Evolutionary conservation across 2,797 vertebrate genomes (phyloP).

Genomic region (Iguana delicatissima): DNA sequence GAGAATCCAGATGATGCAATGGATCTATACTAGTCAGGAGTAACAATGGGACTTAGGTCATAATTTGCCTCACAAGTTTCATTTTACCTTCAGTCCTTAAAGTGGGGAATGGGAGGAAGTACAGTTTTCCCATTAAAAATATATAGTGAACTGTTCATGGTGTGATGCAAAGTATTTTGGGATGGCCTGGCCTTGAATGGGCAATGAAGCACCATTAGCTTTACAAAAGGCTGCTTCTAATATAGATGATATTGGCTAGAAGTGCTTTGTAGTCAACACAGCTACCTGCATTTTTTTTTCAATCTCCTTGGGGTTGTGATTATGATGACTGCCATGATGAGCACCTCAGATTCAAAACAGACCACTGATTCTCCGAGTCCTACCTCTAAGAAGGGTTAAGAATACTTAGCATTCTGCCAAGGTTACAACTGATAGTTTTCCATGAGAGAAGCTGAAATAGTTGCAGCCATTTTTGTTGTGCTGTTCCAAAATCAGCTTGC

Average conservation of each 20-base stretch:
- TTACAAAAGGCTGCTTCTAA: neutral
- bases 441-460: too few relatives aligned
- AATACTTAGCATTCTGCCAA: too few relatives aligned
- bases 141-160: neutral
- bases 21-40: too few relatives aligned
- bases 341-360: neutral
- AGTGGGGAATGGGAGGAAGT: neutral
- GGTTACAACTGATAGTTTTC: too few relatives aligned
- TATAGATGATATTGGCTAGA: neutral
- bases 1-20: too few relatives aligned
- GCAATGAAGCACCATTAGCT: neutral
- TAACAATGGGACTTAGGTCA: too few relatives aligned
- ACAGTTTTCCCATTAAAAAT: neutral
- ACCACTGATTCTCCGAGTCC: neutral
- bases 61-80: too few relatives aligned
- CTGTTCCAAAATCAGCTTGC: too few relatives aligned
- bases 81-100: neutral
- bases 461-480: too few relatives aligned
- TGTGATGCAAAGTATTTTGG: neutral
- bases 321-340: neutral
- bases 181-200: neutral
- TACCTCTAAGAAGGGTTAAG: neutral
- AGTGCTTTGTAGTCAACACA: neutral
- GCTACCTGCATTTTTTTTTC: neutral
- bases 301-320: neutral